phyloP scores from a whole-genome alignment of 2,888 invertebrate genomes.

The Stenchaetothrips biformis region DNA sequence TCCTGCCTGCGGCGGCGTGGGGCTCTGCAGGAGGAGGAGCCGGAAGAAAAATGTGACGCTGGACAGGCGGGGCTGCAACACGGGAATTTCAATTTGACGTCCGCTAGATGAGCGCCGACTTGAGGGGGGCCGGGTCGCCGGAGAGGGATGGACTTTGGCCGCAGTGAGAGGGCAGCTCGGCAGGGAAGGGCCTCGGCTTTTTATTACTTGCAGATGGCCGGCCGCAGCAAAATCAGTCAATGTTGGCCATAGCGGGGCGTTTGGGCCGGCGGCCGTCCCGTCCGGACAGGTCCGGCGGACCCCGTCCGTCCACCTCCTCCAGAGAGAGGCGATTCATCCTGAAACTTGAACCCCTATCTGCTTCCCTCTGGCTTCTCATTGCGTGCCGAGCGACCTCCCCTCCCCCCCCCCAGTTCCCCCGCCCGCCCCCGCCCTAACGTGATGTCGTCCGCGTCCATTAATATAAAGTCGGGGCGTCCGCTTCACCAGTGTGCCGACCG shows the following conservation, averaged over 20 bases:
- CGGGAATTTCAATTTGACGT: slow-evolving; percentile 23
- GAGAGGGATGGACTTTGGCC: not conserved
- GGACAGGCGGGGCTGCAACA: not conserved
- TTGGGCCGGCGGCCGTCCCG: too few species aligned
- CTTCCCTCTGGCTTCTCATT: not conserved
- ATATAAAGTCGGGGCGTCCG: not conserved
- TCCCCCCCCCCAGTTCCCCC: too few species aligned
- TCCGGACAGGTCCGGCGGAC: not conserved
- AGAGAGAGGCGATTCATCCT: too few species aligned
- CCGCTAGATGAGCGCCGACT: slow-evolving; percentile 13
- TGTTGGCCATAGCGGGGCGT: not conserved
- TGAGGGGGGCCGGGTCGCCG: not conserved
- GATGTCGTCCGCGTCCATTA: not conserved
- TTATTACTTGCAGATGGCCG: slow-evolving; percentile 7
- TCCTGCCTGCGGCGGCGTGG: too few species aligned
- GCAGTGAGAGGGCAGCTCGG: not conserved
- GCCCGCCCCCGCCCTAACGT: too few species aligned
- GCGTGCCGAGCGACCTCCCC: not conserved
- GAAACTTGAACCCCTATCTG: not conserved
- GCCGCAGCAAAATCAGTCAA: slow-evolving; percentile 4
- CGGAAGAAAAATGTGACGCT: too few species aligned
- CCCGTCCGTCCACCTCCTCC: not conserved
- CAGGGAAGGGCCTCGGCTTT: not conserved
- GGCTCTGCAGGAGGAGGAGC: too few species aligned
- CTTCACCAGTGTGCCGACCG: too few species aligned